Evolutionary conservation across 2,797 vertebrate genomes (phyloP).

Genomic region (Silurus aristotelis): DNA sequence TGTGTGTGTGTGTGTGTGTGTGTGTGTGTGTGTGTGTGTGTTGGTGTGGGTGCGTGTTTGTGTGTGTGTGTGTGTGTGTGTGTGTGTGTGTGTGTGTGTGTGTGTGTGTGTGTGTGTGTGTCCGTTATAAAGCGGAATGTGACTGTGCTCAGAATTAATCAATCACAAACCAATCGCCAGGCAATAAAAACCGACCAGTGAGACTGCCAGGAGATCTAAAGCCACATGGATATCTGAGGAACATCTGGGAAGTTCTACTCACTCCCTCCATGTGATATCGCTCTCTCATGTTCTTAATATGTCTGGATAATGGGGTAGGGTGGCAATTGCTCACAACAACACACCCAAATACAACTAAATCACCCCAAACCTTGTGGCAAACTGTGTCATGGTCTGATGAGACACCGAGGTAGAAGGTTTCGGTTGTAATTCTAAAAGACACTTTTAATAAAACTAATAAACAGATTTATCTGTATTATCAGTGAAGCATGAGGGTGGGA

Average conservation of each 20-base stretch:
- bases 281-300: too few relatives aligned
- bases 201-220: too few relatives aligned
- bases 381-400: too few relatives aligned
- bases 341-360: too few relatives aligned
- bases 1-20: slow-evolving; percentile 2
- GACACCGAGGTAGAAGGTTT: background rate
- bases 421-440: background rate
- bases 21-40: background rate
- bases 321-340: too few relatives aligned
- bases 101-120: background rate
- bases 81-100: background rate
- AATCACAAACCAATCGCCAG: background rate
- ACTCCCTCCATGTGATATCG: too few relatives aligned
- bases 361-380: too few relatives aligned
- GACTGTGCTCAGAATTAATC: background rate
- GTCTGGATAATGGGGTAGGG: too few relatives aligned
- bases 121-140: background rate
- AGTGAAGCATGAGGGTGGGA: background rate
- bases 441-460: background rate
- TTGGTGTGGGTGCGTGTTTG: background rate
- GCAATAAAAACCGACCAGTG: too few relatives aligned
- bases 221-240: too few relatives aligned
- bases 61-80: background rate
- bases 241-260: too few relatives aligned
- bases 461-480: background rate